Evolutionary conservation across 2,888 invertebrate genomes (phyloP).

Genomic region (Mellilla xanthometata): DNA sequence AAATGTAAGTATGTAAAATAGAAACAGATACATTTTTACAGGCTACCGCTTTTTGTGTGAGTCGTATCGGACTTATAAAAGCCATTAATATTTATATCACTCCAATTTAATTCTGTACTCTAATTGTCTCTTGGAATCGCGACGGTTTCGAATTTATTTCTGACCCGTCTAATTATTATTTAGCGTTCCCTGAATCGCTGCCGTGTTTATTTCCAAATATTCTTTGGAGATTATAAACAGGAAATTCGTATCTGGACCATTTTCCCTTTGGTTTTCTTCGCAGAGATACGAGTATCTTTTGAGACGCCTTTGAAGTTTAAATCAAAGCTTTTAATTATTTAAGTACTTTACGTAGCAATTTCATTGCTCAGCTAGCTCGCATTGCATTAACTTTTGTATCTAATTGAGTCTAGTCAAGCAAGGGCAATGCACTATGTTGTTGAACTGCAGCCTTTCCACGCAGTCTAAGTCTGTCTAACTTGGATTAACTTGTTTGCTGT

Average conservation of each 20-base stretch:
- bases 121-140: too few species aligned
- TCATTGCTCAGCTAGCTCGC: background rate
- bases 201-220: background rate
- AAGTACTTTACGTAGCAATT: background rate
- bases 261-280: too few species aligned
- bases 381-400: background rate
- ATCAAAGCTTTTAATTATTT: background rate
- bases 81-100: too few species aligned
- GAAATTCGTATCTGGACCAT: background rate
- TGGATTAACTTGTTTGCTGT: background rate
- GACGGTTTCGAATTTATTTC: slow-evolving; percentile 1
- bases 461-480: background rate
- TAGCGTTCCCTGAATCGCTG: background rate
- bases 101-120: too few species aligned
- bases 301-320: too few species aligned
- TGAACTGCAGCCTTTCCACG: slow-evolving; percentile 4
- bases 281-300: too few species aligned
- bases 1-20: too few species aligned
- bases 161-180: slow-evolving; percentile 3
- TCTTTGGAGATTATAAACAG: background rate
- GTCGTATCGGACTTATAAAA: too few species aligned
- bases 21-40: too few species aligned
- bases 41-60: too few species aligned
- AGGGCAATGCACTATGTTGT: slow-evolving; percentile 2
- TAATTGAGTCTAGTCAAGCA: slow-evolving; percentile 3